These are phyloP conservation scores for Drosophila nikananu DNA, from an alignment of 1,140 invertebrate genomes.

Conservation along the genomic window DNA sequence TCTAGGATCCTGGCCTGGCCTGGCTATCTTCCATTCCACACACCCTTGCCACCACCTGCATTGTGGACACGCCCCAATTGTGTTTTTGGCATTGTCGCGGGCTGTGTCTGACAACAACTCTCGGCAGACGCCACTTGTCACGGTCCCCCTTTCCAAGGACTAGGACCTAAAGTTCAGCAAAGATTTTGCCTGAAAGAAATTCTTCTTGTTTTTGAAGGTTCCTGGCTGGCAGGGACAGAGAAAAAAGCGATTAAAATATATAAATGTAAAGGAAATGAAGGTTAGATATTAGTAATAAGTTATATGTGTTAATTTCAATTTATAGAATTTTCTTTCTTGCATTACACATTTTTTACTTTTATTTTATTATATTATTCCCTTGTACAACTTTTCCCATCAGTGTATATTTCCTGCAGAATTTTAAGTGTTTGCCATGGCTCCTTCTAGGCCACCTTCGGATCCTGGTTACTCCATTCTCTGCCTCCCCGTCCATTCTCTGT, in stretches of 20 bases:
- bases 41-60: constrained; percentile 8
- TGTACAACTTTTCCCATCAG: not conserved
- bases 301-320: too few species aligned
- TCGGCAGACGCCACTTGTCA: constrained; percentile 62
- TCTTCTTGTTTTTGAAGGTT: not conserved
- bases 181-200: constrained; percentile 2
- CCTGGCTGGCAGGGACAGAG: not conserved
- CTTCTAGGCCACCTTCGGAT: constrained; percentile 42
- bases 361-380: not conserved
- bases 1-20: constrained; percentile 15
- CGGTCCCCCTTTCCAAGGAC: constrained; percentile 4
- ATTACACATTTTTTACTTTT: constrained; percentile 5
- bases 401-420: constrained; percentile 37
- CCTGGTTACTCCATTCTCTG: constrained; percentile 1
- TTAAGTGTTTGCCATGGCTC: constrained; percentile 48
- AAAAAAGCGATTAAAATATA: not conserved
- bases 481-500: constrained; percentile 51
- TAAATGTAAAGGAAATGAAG: too few species aligned
- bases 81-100: constrained; percentile 82
- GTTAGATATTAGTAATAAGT: too few species aligned
- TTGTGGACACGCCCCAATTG: constrained; percentile 76
- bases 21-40: constrained; percentile 11
- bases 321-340: not conserved
- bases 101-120: constrained; percentile 71
- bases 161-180: constrained; percentile 1